Evolutionary conservation across 2,888 invertebrate genomes (phyloP).

Genomic region (Resseliella maxima): DNA sequence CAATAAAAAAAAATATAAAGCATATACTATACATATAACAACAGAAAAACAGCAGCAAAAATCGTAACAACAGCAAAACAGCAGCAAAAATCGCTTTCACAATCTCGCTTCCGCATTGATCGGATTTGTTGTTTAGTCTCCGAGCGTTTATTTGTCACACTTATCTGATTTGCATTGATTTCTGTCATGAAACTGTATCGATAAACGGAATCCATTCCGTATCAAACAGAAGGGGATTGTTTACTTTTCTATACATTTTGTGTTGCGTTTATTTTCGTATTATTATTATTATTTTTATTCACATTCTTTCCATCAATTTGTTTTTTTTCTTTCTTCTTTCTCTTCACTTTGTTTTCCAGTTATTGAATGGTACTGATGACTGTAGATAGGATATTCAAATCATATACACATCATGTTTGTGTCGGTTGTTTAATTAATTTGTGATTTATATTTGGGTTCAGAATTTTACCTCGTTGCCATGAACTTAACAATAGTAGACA

Average conservation of each 20-base stretch:
- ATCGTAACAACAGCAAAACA: too few species aligned
- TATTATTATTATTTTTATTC: too few species aligned
- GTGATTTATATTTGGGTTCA: neutral
- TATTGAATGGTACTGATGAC: too few species aligned
- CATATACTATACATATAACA: too few species aligned
- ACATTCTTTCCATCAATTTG: neutral
- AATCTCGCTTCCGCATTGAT: neutral
- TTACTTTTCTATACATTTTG: neutral
- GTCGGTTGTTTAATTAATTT: constrained; percentile 11
- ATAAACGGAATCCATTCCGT: neutral
- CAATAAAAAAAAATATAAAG: too few species aligned
- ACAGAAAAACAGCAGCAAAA: neutral
- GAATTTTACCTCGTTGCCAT: neutral
- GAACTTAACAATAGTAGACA: neutral
- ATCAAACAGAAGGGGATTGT: neutral
- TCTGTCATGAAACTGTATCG: neutral
- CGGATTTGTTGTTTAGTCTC: neutral
- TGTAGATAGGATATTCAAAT: neutral
- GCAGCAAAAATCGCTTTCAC: neutral
- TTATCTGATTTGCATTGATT: constrained; percentile 27
- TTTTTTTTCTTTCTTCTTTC: neutral
- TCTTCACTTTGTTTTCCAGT: too few species aligned
- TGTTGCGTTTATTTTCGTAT: too few species aligned
- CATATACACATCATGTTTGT: constrained; percentile 21
- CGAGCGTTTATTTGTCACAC: neutral